Conservation (phyloP, 1,140 invertebrate species). For the Phenacoccus solenopsis region DNA sequence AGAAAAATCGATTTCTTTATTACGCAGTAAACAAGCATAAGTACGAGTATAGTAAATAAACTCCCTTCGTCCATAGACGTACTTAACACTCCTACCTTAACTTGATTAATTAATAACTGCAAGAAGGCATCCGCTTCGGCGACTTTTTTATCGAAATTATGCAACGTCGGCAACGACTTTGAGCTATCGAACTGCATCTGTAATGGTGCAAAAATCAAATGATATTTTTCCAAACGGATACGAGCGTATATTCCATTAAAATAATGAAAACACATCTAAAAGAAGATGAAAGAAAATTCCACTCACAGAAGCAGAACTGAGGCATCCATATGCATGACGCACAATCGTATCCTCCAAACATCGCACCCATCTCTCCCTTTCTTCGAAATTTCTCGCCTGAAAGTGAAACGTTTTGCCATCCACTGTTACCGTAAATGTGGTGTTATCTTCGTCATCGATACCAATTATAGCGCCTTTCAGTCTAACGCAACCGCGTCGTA, state of each 20-base stretch:
- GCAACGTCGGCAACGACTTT: slow-evolving; percentile 46
- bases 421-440: slow-evolving; percentile 97
- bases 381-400: slow-evolving; percentile 80
- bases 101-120: slow-evolving; percentile 90
- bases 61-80: too few species aligned
- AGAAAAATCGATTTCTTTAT: too few species aligned
- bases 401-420: slow-evolving; percentile 99
- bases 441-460: slow-evolving; percentile 98
- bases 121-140: slow-evolving; percentile 92
- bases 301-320: not conserved
- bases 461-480: slow-evolving; percentile 90
- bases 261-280: too few species aligned
- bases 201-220: slow-evolving; percentile 20
- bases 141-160: slow-evolving; percentile 80
- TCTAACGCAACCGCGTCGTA: slow-evolving; percentile 86
- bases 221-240: not conserved
- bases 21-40: too few species aligned
- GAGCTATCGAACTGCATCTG: slow-evolving; percentile 45
- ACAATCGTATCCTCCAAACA: slow-evolving; percentile 88
- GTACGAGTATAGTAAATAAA: too few species aligned
- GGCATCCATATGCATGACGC: slow-evolving; percentile 49
- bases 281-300: not conserved
- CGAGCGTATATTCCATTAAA: not conserved
- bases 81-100: slow-evolving; percentile 60
- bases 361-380: slow-evolving; percentile 89